Evolutionary conservation across 35 echinoderm and acorn worm genomes (phyloP), one percentile per base, ranked within the genome.

Genomic region (Chiridota heheva): DNA sequence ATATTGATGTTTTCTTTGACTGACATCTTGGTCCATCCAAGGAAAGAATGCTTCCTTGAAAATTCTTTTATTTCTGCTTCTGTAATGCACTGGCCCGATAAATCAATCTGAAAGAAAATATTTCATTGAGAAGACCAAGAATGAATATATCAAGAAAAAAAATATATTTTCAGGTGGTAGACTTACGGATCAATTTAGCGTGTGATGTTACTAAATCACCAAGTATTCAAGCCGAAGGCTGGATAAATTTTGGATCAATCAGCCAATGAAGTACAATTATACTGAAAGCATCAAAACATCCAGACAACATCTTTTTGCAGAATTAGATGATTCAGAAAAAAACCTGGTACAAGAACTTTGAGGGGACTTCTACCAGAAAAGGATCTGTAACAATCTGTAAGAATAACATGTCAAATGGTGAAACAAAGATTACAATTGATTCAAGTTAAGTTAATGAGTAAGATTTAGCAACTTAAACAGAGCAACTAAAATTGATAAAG

Each of bases 1-100:
- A 97, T 63, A 70, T 97, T 97, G 24, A 53, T 31, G 55, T 86
- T 87, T 25, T 97, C 94, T 58, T 97, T 97, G 55, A 97, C 94
- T 1, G 94, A 97, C 17, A 97, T 84, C 58, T 86, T 90, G 36
- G 75, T 88, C 94, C 94, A 97, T 24, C 94, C 94, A 12, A 91
- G 72, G 45, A 97, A 97, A 41, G 73, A 76, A 39, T 70, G 57
- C 15, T 91, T 81, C 62, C 85, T 41, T 34, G 78, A 91, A 25
- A 88, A 71, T 43, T 49, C 48, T 43, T 91, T 87, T 32, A 97
- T 91, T 40, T 97, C 88, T 1, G 85, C 91, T 72, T 96, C 91
- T 67, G 40, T 64, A 20, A 96, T 63, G 28, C 43, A 22, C 32
- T 72, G 82, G 13, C 80, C 63, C 31, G 87, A 67, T 15, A 85